A percentile compares a stretch with the other conserved stretches of the same genome.
Evolutionary conservation across 2,797 vertebrate species (phyloP).

Genomic region (Gephyroberyx darwinii): DNA sequence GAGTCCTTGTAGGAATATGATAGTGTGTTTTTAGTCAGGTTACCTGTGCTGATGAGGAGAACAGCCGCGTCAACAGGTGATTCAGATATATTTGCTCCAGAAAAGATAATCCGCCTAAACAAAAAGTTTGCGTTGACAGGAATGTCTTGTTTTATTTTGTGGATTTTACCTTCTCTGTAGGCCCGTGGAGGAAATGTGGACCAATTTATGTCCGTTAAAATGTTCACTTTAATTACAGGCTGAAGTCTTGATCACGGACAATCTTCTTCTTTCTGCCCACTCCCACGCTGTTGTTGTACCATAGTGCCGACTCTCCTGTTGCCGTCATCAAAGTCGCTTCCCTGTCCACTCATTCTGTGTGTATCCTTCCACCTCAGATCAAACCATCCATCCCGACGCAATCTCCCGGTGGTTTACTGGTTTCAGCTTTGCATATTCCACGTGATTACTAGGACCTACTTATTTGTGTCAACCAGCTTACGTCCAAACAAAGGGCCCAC

Average conservation of each 20-base stretch:
- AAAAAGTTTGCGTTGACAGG: background rate
- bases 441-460: constrained; percentile 65
- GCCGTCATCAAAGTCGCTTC: background rate
- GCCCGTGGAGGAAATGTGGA: background rate
- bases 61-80: constrained; percentile 40
- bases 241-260: background rate
- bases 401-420: constrained; percentile 1
- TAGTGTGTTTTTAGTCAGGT: background rate
- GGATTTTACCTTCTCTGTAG: background rate
- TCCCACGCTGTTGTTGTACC: constrained; percentile 24
- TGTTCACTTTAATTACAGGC: constrained; percentile 4
- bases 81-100: constrained; percentile 1
- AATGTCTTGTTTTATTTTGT: background rate
- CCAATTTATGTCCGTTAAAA: background rate
- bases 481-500: constrained; percentile 67
- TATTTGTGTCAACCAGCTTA: constrained; percentile 64
- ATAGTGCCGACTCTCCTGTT: constrained; percentile 11
- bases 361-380: background rate
- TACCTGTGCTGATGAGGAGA: constrained; percentile 37
- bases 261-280: constrained; percentile 39
- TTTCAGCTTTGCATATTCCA: constrained; percentile 74
- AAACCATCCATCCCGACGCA: background rate
- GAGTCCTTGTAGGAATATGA: too few relatives aligned
- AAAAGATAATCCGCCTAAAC: background rate
- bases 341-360: background rate